Conservation (phyloP, 2,113 vertebrate species). For the Trogon surrucura region DNA sequence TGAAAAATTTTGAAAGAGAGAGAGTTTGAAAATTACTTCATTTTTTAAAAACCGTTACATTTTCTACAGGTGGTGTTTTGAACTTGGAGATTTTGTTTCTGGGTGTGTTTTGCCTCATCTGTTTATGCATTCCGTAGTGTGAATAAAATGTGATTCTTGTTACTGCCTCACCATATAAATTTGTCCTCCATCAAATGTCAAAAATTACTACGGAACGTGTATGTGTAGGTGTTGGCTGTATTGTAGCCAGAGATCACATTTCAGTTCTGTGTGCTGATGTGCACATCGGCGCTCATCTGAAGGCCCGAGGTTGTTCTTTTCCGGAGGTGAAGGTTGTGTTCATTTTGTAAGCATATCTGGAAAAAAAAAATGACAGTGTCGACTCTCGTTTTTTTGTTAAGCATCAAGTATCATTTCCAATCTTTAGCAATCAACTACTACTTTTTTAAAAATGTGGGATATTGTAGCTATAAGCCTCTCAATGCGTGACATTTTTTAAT, state of each 20-base stretch:
- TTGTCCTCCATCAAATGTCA: background rate
- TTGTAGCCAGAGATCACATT: background rate
- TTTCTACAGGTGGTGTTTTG: background rate
- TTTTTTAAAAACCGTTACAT: background rate
- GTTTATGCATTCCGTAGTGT: background rate
- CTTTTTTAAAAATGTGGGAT: background rate
- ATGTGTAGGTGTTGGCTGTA: background rate
- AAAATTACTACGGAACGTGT: background rate
- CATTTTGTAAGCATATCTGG: background rate
- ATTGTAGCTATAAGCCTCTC: background rate
- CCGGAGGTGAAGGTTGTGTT: background rate
- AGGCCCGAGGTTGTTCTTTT: background rate
- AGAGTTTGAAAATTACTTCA: background rate
- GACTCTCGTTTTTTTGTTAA: background rate
- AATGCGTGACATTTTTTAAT: background rate
- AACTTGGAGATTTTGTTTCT: background rate
- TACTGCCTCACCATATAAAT: fast-evolving
- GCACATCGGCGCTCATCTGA: background rate
- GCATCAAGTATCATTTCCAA: background rate
- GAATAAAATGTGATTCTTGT: background rate
- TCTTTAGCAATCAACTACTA: background rate
- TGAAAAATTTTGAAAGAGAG: background rate
- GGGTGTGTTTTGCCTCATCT: background rate
- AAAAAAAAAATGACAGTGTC: background rate
- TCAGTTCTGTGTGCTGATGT: background rate